phyloP scores from a whole-genome alignment of 1,140 invertebrate genomes.

The Camponotus pennsylvanicus region DNA sequence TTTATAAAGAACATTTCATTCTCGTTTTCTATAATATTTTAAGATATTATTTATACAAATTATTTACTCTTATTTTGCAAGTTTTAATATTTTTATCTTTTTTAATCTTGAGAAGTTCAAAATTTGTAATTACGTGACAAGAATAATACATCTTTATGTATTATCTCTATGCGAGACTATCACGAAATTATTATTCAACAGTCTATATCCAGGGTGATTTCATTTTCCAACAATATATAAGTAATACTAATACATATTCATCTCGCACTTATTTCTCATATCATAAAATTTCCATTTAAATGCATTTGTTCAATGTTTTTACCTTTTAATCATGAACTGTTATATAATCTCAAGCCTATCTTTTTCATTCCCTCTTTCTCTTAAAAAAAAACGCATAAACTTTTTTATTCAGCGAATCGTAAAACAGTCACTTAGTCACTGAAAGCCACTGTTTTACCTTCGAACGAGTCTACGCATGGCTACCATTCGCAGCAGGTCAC shows the following conservation, averaged over 20 bases:
- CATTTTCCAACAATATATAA: not conserved
- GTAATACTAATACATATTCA: not conserved
- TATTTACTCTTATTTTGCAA: not conserved
- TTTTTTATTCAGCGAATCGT: conserved; percentile 43
- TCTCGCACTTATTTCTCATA: not conserved
- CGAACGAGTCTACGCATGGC: not conserved
- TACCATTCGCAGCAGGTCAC: conserved; percentile 15
- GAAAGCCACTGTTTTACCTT: not conserved
- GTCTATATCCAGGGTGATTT: too few relatives aligned
- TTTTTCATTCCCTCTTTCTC: not conserved
- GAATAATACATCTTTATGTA: not conserved
- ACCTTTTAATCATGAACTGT: conserved; percentile 3
- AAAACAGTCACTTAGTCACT: conserved; percentile 7
- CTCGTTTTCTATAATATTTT: not conserved
- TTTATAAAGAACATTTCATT: not conserved
- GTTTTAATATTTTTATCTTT: not conserved
- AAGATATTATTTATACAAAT: not conserved
- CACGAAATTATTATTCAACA: conserved; percentile 1
- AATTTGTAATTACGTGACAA: not conserved
- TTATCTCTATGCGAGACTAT: not conserved
- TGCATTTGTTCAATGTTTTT: conserved; percentile 1
- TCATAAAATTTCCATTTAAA: conserved; percentile 26
- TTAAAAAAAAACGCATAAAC: not conserved
- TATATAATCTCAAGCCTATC: not conserved
- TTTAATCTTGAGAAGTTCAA: not conserved